These are phyloP conservation scores for Rhynchonycteris naso DNA, from an alignment of 2,797 vertebrate genomes.

Conservation along the genomic window DNA sequence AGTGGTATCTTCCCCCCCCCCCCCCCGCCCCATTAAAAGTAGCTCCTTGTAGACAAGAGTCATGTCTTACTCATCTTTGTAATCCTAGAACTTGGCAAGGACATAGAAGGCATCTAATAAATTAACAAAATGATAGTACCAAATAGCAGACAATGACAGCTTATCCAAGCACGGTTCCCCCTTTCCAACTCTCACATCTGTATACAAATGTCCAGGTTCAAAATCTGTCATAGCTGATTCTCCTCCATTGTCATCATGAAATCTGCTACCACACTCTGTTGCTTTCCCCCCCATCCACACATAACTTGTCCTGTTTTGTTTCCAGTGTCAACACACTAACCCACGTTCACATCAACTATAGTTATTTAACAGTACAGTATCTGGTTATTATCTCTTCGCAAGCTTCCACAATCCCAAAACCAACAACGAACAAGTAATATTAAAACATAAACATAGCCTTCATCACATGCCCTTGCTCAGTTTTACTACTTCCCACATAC, in stretches of 20 bases:
- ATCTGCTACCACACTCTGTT: background rate
- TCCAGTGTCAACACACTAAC: background rate
- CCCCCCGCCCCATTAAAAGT: background rate
- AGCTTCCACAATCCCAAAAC: background rate
- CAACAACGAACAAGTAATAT: background rate
- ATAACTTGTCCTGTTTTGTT: background rate
- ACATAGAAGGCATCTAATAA: background rate
- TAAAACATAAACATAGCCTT: conserved; percentile 24
- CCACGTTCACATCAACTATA: background rate
- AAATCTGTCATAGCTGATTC: background rate
- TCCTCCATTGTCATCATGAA: background rate
- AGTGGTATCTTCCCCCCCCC: background rate
- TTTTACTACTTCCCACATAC: background rate
- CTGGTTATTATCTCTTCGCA: background rate
- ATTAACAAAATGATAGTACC: background rate
- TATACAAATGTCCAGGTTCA: background rate
- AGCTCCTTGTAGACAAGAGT: background rate
- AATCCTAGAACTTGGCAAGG: background rate
- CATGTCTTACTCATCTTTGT: background rate
- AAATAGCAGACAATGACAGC: background rate
- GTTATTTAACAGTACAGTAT: background rate
- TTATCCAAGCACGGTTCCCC: background rate
- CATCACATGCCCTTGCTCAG: background rate
- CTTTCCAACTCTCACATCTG: background rate
- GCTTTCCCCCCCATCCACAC: background rate